A percentile compares a stretch with the other conserved stretches of the same genome.
These are phyloP conservation scores for Agrypnia vestita DNA, from an alignment of 1,140 invertebrate genomes.

Conservation along the genomic window DNA sequence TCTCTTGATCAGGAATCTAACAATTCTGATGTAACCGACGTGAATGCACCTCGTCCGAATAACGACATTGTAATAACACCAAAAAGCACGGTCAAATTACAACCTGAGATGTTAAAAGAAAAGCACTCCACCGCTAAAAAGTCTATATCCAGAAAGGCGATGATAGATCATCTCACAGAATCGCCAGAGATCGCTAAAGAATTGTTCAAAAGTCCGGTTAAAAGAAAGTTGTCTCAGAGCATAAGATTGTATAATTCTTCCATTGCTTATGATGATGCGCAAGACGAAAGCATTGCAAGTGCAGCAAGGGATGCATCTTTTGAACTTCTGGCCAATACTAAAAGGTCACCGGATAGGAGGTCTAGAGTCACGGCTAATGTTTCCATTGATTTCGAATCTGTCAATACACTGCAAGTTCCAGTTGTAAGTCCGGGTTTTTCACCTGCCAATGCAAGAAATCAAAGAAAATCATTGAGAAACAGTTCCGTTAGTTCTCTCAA, in stretches of 20 bases:
- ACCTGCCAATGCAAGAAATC: background rate
- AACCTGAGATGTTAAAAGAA: constrained; percentile 68
- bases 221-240: constrained; percentile 69
- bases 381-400: constrained; percentile 61
- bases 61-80: constrained; percentile 66
- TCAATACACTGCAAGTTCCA: constrained; percentile 55
- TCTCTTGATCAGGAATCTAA: constrained; percentile 48
- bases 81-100: constrained; percentile 65
- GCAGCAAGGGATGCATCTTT: constrained; percentile 56
- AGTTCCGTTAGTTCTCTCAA: background rate
- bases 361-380: constrained; percentile 58
- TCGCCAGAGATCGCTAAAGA: constrained; percentile 68
- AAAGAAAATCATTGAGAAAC: background rate
- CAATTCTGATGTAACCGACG: constrained; percentile 55
- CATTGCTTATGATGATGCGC: constrained; percentile 41
- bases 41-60: constrained; percentile 50
- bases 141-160: constrained; percentile 66
- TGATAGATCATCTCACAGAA: constrained; percentile 69
- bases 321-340: constrained; percentile 61
- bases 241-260: constrained; percentile 62
- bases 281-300: constrained; percentile 57
- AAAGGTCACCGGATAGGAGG: background rate
- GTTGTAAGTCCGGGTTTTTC: constrained; percentile 63
- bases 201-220: constrained; percentile 70
- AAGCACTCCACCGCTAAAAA: constrained; percentile 72